Base-by-base conservation (phyloP, 2,797 vertebrate genomes). In the Typhlichthys subterraneus region DNA sequence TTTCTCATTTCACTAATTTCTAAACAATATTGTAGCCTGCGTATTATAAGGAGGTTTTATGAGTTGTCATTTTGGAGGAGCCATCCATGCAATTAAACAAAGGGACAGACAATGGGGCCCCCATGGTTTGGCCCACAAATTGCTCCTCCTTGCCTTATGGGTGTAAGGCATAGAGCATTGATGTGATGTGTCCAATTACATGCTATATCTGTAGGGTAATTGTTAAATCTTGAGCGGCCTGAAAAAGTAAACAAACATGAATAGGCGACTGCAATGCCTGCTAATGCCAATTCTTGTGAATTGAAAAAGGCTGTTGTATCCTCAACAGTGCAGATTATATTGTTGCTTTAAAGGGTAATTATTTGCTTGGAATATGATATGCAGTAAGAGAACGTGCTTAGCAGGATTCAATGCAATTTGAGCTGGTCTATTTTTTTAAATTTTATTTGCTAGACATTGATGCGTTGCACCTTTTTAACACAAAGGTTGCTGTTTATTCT, bases 101-200 rank as follows among this genome's bases (percentile, higher is more conserved):
- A 45, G 67, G 58, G 70, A 59, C 76, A 88, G 87, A 89, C 86
- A 84, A 78, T 67, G 76, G 86, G 87, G 85, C 88, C 85, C 85
- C 90, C 85, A 84, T 78, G 63, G 77, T 79, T 79, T 76, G 82
- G 87, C 83, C 79, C 69, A 51, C 79, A 82, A 81, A 77, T 75
- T 74, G 81, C 77, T 84, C 73, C 73, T 61, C 78, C 77, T 76
- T 73, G 85, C 76, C 82, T 88, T 78, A 78, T 81, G 70, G 85
- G 72, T 85, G 80, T 82, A 86, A 83, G 71, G 84, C 79, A 58
- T 65, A 77, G 65, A 74, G 64, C n/a, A 45, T 73, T 77, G 72
- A 76, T 83, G 77, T 88, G 86, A 80, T 84, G 85, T 86, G 87
- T 88, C 83, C 84, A 85, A 74, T 90, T 85, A 89, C 81, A 38